A percentile compares a stretch with the other conserved stretches of the same genome.
These are phyloP conservation scores for Puma concolor DNA, from an alignment of 2,113 vertebrate species.

Conservation along the genomic window DNA sequence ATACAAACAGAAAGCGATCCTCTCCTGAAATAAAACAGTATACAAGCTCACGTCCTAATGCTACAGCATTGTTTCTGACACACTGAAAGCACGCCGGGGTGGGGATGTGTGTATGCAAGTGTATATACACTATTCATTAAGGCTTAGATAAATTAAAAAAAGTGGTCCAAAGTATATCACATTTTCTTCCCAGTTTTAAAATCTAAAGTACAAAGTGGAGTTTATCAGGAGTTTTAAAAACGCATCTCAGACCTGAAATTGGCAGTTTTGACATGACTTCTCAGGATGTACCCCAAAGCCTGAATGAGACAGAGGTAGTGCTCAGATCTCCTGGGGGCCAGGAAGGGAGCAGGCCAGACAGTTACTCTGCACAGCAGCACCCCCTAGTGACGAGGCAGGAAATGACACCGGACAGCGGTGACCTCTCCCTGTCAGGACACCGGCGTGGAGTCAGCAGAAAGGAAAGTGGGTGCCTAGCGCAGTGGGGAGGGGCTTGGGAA, in stretches of 20 bases:
- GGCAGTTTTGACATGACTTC: conserved; percentile 55
- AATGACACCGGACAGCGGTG: neutral
- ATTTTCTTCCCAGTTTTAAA: conserved; percentile 68
- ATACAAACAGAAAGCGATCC: neutral
- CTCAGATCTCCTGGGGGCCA: neutral
- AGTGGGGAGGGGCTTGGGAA: neutral
- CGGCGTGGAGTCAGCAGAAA: neutral
- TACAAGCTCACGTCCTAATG: neutral
- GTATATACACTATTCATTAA: conserved; percentile 67
- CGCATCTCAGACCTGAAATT: conserved; percentile 51
- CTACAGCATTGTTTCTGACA: neutral
- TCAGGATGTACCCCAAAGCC: neutral
- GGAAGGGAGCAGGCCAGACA: neutral
- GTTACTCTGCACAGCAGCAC: neutral
- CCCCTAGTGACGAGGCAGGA: conserved; percentile 44
- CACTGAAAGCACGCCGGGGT: neutral
- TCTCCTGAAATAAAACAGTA: neutral
- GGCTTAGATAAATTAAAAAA: conserved; percentile 73
- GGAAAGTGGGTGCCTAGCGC: neutral
- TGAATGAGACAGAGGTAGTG: conserved; percentile 20
- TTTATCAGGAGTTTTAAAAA: conserved; percentile 40
- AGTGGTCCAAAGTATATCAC: conserved; percentile 47
- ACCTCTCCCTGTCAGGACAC: neutral
- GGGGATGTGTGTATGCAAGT: accelerated
- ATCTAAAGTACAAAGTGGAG: conserved; percentile 65